A percentile compares a stretch with the other conserved stretches of the same genome.
Evolutionary conservation across 2,113 vertebrate species (phyloP).

Genomic region (Tachysurus fulvidraco): DNA sequence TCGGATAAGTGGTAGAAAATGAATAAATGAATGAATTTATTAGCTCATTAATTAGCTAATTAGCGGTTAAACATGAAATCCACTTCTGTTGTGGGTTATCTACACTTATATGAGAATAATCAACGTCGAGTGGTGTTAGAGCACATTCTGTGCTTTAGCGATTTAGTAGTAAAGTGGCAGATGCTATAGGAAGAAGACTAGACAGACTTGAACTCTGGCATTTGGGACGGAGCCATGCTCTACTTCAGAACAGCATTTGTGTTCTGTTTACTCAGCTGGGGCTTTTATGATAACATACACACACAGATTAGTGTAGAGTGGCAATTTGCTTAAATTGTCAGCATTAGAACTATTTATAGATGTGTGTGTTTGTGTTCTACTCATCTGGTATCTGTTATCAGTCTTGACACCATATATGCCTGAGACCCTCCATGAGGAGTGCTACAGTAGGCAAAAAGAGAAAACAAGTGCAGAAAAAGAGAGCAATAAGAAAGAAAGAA

Average conservation of each 20-base stretch:
- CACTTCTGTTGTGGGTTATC: not conserved
- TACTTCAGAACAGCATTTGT: not conserved
- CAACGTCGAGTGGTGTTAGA: not conserved
- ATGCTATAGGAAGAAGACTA: not conserved
- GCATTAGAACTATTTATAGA: constrained; percentile 16
- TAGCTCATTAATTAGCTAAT: not conserved
- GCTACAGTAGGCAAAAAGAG: not conserved
- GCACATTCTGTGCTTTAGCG: not conserved
- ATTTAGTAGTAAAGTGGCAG: not conserved
- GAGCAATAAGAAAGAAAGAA: not conserved
- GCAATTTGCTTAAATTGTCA: constrained; percentile 41
- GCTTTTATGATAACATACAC: constrained; percentile 11
- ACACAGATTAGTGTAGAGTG: constrained; percentile 23
- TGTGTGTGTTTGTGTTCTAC: not conserved
- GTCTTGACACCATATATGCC: not conserved
- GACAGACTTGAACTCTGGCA: not conserved
- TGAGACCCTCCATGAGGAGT: not conserved
- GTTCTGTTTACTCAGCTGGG: constrained; percentile 38
- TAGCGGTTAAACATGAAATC: not conserved
- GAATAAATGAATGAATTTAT: no score
- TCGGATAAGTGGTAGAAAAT: no score
- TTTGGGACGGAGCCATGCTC: not conserved
- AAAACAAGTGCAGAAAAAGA: not conserved
- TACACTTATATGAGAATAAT: no score
- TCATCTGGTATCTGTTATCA: constrained; percentile 3